phyloP scores from a whole-genome alignment of 2,888 invertebrate species.

The Glyphotaelius pellucidus region DNA sequence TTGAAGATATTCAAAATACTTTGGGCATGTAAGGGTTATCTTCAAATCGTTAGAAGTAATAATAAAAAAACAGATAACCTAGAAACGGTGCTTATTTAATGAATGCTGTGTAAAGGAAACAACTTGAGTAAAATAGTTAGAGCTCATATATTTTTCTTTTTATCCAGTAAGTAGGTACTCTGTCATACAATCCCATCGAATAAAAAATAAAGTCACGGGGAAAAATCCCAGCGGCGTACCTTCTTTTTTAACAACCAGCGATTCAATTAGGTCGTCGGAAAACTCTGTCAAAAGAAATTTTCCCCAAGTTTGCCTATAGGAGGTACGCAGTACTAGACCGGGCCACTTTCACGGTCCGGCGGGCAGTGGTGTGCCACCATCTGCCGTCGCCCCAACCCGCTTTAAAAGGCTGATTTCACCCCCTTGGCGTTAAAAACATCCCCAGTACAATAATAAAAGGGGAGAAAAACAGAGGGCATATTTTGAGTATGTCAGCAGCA shows the following conservation, averaged over 20 bases:
- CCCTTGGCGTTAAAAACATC: background rate
- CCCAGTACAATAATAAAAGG: background rate
- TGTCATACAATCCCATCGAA: background rate
- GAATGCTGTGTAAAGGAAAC: background rate
- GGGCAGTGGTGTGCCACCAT: slow-evolving; percentile 35
- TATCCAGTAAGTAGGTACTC: background rate
- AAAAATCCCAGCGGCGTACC: background rate
- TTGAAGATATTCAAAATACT: too few relatives aligned
- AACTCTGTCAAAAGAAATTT: slow-evolving; percentile 15
- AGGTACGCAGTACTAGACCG: background rate
- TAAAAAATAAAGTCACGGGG: background rate
- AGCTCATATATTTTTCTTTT: background rate
- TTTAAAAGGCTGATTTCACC: background rate
- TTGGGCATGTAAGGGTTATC: too few relatives aligned
- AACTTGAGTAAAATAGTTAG: background rate
- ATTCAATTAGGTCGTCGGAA: slow-evolving; percentile 15
- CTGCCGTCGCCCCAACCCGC: slow-evolving; percentile 24
- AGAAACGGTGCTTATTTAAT: background rate
- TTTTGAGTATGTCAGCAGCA: background rate
- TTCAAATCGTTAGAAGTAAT: too few relatives aligned
- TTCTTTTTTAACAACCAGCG: background rate
- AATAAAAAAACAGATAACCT: background rate
- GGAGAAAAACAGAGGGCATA: background rate
- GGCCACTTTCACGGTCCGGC: slow-evolving; percentile 45
- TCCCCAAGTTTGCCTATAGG: background rate